Percentiles rank a stretch among this genome's conserved stretches.
Evolutionary conservation across 2,888 invertebrate species (phyloP).

Genomic region (Drosophila bunnanda): DNA sequence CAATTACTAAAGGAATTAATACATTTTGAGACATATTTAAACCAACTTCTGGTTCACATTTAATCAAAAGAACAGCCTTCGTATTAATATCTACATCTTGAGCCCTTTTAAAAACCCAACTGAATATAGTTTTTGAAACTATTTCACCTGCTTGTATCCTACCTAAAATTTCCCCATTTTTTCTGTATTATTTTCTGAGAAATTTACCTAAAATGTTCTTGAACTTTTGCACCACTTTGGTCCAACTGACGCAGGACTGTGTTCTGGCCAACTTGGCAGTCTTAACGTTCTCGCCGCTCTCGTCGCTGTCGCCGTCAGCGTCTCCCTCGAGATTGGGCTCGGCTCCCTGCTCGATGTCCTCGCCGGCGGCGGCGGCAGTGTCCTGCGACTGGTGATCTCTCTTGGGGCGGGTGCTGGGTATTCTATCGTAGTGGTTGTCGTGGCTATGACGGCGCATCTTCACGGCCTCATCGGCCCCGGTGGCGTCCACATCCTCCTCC

Average conservation of each 20-base stretch:
- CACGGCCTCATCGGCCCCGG: constrained; percentile 23
- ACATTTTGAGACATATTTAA: too few species aligned
- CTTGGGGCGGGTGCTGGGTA: constrained; percentile 42
- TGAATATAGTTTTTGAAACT: neutral
- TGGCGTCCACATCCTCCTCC: constrained; percentile 23
- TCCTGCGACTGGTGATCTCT: constrained; percentile 30
- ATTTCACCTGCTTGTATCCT: neutral
- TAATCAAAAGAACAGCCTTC: too few species aligned
- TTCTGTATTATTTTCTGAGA: too few species aligned
- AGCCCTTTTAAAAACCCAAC: neutral
- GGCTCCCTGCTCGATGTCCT: constrained; percentile 67
- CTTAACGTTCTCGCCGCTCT: constrained; percentile 62
- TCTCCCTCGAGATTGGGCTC: constrained; percentile 50
- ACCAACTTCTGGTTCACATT: too few species aligned
- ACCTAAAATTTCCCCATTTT: neutral
- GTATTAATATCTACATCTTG: neutral
- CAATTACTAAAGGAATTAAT: too few species aligned
- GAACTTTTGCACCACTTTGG: constrained; percentile 82
- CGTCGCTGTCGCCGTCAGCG: constrained; percentile 45
- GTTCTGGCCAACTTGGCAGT: constrained; percentile 71
- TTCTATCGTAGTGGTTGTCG: constrained; percentile 45
- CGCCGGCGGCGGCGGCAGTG: constrained; percentile 2
- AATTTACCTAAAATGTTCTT: constrained; percentile 81
- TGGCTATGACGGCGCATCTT: constrained; percentile 72
- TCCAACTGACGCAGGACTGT: constrained; percentile 84